Evolutionary conservation across 1,140 invertebrate species (phyloP), one percentile per base, ranked within the genome.

Genomic region (Zaprionus ghesquierei): DNA sequence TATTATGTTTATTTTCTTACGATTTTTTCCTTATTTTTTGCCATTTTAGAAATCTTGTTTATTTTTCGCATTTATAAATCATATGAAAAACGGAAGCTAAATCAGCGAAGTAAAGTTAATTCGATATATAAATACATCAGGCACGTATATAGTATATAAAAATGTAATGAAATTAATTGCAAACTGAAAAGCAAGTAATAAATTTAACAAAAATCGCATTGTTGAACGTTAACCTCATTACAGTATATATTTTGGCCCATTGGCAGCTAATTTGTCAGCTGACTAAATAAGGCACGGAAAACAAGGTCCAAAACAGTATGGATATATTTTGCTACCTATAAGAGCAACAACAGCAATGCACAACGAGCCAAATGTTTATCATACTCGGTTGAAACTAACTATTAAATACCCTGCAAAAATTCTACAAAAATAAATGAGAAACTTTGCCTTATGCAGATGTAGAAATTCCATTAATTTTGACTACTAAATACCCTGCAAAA

Each of bases 191-290:
- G 27, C 38, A 23, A 9, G 49, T 27, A 75, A 53, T 49, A 70
- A 79, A 66, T 60, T 58, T 69, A 66, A 55, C 56, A 66, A 25
- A 33, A n/a, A 51, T 25, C 25, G 8, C 38, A 27, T 23, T 75
- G 69, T 54, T 61, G 35, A 41, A 61, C 53, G 38, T 58, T 58
- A 62, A 55, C 56, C 44, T 60, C 55, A 50, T 71, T 60, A 56
- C 33, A 20, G 20, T 27, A 6, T 27, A 6, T 60, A 68, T 58
- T 70, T 65, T 51, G 31, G 54, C 20, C 53, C 61, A 51, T 56
- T 54, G 27, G 55, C 35, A 68, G 69, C 29, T 49, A 60, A 61
- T 69, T 63, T 74, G 64, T 62, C 70, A 64, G 46, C 41, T 60
- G 56, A 38, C 74, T 50, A 68, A 77, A 64, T 59, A 69, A 49